Evolutionary conservation across 2,888 invertebrate species (phyloP).

Genomic region (Acanthosoma haemorrhoidale): DNA sequence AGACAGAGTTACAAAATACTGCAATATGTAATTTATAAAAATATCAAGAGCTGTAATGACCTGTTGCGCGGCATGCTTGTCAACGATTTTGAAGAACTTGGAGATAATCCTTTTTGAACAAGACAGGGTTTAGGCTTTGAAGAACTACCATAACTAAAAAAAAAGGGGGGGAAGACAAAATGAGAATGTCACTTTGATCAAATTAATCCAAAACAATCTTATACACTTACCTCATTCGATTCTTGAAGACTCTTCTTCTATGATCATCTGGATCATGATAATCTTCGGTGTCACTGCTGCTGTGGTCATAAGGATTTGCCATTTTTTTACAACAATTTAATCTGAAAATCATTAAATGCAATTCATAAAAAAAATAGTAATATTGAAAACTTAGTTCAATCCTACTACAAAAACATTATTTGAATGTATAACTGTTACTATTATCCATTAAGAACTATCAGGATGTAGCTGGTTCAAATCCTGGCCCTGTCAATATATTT

Average conservation of each 20-base stretch:
- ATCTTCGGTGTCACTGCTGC: slow-evolving; percentile 82
- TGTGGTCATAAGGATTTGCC: slow-evolving; percentile 47
- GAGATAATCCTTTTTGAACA: slow-evolving; percentile 53
- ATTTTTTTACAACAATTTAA: slow-evolving; percentile 20
- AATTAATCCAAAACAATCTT: slow-evolving; percentile 37
- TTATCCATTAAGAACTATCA: no score
- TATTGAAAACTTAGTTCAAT: neutral
- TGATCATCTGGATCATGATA: slow-evolving; percentile 68
- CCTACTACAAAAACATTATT: no score
- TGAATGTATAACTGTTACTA: no score
- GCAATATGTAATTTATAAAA: neutral
- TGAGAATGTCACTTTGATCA: slow-evolving; percentile 27
- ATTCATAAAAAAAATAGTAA: neutral
- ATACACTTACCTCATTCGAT: slow-evolving; percentile 58
- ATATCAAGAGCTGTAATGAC: slow-evolving; percentile 39
- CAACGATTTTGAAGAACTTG: slow-evolving; percentile 50
- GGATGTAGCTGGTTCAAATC: no score
- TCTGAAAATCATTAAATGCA: neutral
- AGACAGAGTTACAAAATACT: slow-evolving; percentile 26
- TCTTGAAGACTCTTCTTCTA: slow-evolving; percentile 61
- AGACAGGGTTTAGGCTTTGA: slow-evolving; percentile 61
- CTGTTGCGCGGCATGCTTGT: slow-evolving; percentile 48
- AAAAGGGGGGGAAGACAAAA: slow-evolving; percentile 42
- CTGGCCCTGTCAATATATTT: no score
- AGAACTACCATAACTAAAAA: slow-evolving; percentile 57